Evolutionary conservation across 2,888 invertebrate species (phyloP).

Genomic region (Euphydryas editha): DNA sequence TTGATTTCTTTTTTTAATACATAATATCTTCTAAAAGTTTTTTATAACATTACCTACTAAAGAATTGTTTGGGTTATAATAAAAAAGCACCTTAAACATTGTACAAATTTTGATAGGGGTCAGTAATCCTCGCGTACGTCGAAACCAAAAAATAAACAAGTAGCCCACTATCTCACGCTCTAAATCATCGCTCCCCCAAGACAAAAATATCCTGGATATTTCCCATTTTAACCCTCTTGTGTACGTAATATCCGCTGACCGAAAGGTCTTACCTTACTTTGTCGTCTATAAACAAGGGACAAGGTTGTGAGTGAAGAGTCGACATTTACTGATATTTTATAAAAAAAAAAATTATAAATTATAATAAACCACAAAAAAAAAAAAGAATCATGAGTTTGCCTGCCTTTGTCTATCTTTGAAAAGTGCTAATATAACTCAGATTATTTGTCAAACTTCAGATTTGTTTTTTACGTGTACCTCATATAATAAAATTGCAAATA

Average conservation of each 20-base stretch:
- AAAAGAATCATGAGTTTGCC: no score
- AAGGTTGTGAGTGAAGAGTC: conserved; percentile 13
- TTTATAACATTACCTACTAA: neutral
- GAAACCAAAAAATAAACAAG: conserved; percentile 54
- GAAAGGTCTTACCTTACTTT: conserved; percentile 34
- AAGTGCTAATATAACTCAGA: no score
- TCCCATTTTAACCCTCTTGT: conserved; percentile 54
- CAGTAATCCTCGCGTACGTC: conserved; percentile 52
- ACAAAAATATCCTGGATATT: conserved; percentile 59
- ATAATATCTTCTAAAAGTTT: no score
- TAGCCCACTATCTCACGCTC: conserved; percentile 56
- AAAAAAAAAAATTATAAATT: neutral
- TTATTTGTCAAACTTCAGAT: no score
- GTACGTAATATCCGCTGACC: conserved; percentile 60
- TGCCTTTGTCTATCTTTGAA: no score
- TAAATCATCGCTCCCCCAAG: conserved; percentile 62
- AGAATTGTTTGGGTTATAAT: neutral
- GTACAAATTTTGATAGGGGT: conserved; percentile 35
- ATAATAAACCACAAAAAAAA: neutral
- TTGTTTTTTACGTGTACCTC: no score
- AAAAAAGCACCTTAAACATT: neutral
- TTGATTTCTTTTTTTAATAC: no score
- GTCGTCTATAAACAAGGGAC: conserved; percentile 25
- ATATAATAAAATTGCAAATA: no score
- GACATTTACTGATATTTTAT: neutral